phyloP scores from a whole-genome alignment of 1,140 invertebrate species.

The Euwallacea similis region DNA sequence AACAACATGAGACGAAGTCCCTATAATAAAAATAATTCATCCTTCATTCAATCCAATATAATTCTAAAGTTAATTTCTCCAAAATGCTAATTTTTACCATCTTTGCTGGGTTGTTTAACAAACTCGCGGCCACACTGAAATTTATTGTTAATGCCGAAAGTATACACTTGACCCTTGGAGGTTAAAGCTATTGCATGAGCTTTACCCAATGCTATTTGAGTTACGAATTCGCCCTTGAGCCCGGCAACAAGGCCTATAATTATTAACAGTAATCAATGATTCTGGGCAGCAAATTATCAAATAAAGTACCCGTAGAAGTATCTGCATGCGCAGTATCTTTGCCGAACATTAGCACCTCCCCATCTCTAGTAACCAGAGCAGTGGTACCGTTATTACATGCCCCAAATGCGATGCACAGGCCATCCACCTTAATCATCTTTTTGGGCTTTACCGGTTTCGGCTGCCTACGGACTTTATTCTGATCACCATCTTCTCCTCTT shows the following conservation, averaged over 20 bases:
- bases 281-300: too few relatives aligned
- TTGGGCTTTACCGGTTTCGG: conserved; percentile 91
- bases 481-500: conserved; percentile 93
- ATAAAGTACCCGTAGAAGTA: conserved; percentile 61
- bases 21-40: not conserved
- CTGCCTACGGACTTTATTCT: conserved; percentile 79
- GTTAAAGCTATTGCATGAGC: conserved; percentile 90
- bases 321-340: conserved; percentile 93
- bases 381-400: conserved; percentile 95
- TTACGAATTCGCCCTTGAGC: conserved; percentile 79
- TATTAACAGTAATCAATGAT: too few relatives aligned
- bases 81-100: conserved; percentile 22
- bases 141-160: conserved; percentile 97
- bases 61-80: not conserved
- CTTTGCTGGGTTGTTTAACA: conserved; percentile 65
- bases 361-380: conserved; percentile 86
- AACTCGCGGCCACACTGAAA: conserved; percentile 95
- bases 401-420: conserved; percentile 76
- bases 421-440: conserved; percentile 88
- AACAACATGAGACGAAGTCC: conserved; percentile 53
- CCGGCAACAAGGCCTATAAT: conserved; percentile 66
- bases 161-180: conserved; percentile 87
- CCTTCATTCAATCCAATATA: not conserved
- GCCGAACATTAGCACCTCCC: conserved; percentile 90
- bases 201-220: conserved; percentile 89